These are phyloP conservation scores for Macropus fuliginosus DNA, from an alignment of 2,797 vertebrate species.

Conservation along the genomic window DNA sequence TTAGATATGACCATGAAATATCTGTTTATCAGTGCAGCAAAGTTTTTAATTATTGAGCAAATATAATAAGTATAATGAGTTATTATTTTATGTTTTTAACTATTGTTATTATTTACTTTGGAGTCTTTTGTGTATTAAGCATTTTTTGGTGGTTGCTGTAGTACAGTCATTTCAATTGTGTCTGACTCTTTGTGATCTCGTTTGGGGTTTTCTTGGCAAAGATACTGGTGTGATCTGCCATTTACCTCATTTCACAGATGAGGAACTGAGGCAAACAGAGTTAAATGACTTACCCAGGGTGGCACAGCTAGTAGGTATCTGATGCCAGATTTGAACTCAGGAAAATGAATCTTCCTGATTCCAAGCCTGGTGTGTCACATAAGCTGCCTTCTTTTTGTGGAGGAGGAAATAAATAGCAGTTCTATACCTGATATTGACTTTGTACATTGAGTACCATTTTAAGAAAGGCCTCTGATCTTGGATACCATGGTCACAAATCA, in stretches of 20 bases:
- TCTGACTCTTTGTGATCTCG: no score
- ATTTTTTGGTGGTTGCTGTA: neutral
- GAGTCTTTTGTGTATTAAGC: neutral
- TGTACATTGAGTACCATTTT: neutral
- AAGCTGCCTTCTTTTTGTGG: neutral
- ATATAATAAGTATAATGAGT: neutral
- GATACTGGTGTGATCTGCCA: neutral
- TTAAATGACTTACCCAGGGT: neutral
- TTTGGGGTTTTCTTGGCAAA: neutral
- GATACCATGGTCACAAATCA: neutral
- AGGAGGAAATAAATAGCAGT: neutral
- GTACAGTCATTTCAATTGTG: no score
- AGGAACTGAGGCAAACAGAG: neutral
- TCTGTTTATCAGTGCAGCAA: neutral
- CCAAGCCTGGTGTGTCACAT: neutral
- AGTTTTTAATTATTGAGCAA: neutral
- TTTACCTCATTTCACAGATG: neutral
- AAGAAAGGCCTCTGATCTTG: neutral
- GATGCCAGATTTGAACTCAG: neutral
- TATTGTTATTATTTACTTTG: neutral
- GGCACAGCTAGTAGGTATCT: neutral
- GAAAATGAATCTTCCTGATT: neutral
- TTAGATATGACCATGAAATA: neutral
- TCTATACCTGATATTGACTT: neutral
- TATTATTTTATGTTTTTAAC: neutral